Evolutionary conservation across 2,888 invertebrate species (phyloP), one percentile per base, ranked within the genome.

Genomic region (Thyatira batis): DNA sequence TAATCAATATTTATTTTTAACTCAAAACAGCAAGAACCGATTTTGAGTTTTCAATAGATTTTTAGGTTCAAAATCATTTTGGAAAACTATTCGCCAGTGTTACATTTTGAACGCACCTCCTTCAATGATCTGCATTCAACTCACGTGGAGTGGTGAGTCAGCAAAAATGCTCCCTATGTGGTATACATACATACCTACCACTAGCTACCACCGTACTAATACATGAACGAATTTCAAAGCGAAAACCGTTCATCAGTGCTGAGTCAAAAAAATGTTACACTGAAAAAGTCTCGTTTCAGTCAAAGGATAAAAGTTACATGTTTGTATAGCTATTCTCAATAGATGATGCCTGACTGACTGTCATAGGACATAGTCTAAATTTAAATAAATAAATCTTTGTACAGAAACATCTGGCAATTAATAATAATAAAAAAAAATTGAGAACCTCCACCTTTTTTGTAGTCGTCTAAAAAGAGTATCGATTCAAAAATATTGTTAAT

Each of bases 91-190:
- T 43, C 6, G 6, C n/a, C 23, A 59, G 61, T 65, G 25, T 50
- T 55, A 50, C 3, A 63, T 49, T 77, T 21, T 20, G 73, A 66
- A 76, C 78, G 52, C 1, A 2, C 30, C 28, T 17, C 10, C 21
- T 23, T 25, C 8, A 33, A 33, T 54, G 60, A 66, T 69, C 68
- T 70, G 66, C 76, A 81, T 80, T 77, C 79, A 53, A 54, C 49
- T 49, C 80, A 69, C 78, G 77, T 58, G 44, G 49, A 49, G 52
- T 54, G 57, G 57, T 64, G 69, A 76, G 65, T 73, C 75, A 68
- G 76, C 80, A 78, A 79, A 78, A 80, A 81, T 74, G 67, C 65
- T 61, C 61, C 55, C 58, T 61, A 59, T 61, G 65, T 53, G 65
- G 68, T 61, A 64, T 53, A 33, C 10, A 5, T 10, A 46, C 28